Evolutionary conservation across 1,140 invertebrate genomes (phyloP), one percentile per base, ranked within the genome.

Genomic region (Phenacoccus solenopsis): DNA sequence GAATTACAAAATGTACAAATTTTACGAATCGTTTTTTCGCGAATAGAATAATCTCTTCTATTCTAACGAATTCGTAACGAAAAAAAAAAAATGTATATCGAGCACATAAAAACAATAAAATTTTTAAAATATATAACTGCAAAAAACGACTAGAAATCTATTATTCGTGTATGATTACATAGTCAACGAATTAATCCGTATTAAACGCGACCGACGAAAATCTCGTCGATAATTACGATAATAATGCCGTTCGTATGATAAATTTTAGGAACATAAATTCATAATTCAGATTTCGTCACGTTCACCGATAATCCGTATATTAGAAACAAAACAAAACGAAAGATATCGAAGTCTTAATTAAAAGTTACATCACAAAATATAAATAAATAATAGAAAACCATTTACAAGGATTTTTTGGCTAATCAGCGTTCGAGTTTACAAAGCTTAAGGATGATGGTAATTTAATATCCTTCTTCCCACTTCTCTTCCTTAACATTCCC

Each of bases 61-160:
- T 9, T 49, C 16, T 3, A 16, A 4, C 20, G 20, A 49, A 16
- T 49, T 49, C 38, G 38, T 49, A 64, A 25, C 22, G 4, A 16
- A 24, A 64, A 27, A 24, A 27, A 16, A 64, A 64, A 64, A n/a
- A n/a, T n/a, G n/a, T 10, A 64, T 24, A 27, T 24, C 21, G 21
- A 27, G 25, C 21, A 27, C 9, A 27, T 25, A 27, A 64, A 64
- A 64, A 49, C 16, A 64, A 64, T 25, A 64, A 24, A 27, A 24
- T 24, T 64, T 64, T 64, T 64, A 10, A 64, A 64, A 24, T 24
- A 16, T 16, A 16, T 64, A 64, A 64, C 25, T 64, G 59, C 59
- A 64, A 64, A 64, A 64, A 64, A 64, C 59, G 59, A 64, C 59
- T 64, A 64, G 59, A 64, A 64, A 9, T 64, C 59, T 64, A 25